Base-by-base conservation (phyloP, 2,797 vertebrate genomes). In the Sibirionetta formosa region DNA sequence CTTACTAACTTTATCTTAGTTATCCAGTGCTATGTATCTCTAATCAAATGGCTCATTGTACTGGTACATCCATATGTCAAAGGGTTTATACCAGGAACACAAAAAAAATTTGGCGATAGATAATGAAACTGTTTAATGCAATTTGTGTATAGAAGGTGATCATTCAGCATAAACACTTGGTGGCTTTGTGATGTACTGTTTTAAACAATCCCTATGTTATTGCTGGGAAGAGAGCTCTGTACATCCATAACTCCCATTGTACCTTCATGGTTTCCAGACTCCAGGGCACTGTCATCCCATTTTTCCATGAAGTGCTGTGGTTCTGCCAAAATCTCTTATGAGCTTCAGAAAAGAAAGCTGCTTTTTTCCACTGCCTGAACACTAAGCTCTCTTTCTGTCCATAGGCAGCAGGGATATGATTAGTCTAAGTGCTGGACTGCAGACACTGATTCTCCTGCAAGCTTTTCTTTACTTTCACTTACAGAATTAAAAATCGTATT, bases 261-360 rank as follows among this genome's bases (percentile, higher is more conserved):
- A 51, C 51, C 50, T 76, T 89, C 35, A 36, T n/a, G 68, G 57
- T 14, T 90, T 81, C 69, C 44, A 44, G 33, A 22, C 85, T 86
- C 20, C 48, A 71, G 86, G 33, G 9, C 85, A 40, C 31, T 48
- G 31, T 50, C 18, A 46, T 14, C 22, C 40, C 36, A 58, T 23
- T 78, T 78, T 81, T 75, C 65, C 58, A 51, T 7, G 6, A 75
- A 83, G 40, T 50, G 57, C 27, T 11, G 29, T 2, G 12, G 66
- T 29, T 76, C 42, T 93, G 40, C 27, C 93, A 79, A 89, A 89
- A 35, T 20, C 40, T 16, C 17, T 46, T 51, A 7, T 38, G 27
- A 80, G 48, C 19, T 36, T 27, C 23, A 17, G 26, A 60, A 58
- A 60, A 85, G 13, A 56, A 46, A 48, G 9, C 3, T 33, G 51